These are phyloP conservation scores for Pseudomugil tenellus DNA, from an alignment of 2,797 vertebrate genomes.

Conservation along the genomic window DNA sequence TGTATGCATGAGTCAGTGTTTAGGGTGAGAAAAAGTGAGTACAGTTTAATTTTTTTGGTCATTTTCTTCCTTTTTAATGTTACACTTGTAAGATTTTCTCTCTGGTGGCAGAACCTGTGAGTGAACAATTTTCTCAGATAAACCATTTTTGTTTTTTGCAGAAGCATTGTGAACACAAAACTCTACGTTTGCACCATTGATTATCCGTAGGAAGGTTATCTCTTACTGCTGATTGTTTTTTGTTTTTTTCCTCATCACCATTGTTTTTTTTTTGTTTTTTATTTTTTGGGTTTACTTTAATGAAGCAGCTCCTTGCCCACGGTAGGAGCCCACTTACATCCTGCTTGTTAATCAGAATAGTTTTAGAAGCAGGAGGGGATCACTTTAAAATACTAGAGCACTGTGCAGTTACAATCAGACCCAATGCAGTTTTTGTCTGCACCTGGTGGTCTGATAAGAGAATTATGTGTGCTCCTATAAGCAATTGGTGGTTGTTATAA, in stretches of 20 bases:
- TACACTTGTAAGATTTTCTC: constrained; percentile 14
- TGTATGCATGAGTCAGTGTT: constrained; percentile 7
- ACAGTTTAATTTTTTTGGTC: no score
- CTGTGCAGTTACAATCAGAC: constrained; percentile 47
- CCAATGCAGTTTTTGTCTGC: constrained; percentile 47
- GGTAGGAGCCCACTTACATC: constrained; percentile 66
- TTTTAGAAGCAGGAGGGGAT: constrained; percentile 64
- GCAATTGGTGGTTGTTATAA: constrained; percentile 45
- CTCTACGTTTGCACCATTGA: no score
- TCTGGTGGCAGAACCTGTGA: constrained; percentile 1
- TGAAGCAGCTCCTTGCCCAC: constrained; percentile 46
- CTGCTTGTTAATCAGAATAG: constrained; percentile 61
- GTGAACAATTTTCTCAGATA: constrained; percentile 3
- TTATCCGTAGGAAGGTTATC: background rate
- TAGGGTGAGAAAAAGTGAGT: constrained; percentile 16
- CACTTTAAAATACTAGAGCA: constrained; percentile 57
- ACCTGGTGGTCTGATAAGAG: constrained; percentile 54
- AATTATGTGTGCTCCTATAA: constrained; percentile 25
- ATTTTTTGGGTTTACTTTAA: constrained; percentile 41
- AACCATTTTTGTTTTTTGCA: constrained; percentile 11
- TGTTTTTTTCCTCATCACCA: constrained; percentile 23
- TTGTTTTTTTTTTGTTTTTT: constrained; percentile 18
- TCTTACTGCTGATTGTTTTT: constrained; percentile 3
- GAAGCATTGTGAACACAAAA: background rate
- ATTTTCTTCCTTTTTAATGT: background rate